Base-by-base conservation (phyloP, 2,113 vertebrate species). In the Calcarius ornatus region DNA sequence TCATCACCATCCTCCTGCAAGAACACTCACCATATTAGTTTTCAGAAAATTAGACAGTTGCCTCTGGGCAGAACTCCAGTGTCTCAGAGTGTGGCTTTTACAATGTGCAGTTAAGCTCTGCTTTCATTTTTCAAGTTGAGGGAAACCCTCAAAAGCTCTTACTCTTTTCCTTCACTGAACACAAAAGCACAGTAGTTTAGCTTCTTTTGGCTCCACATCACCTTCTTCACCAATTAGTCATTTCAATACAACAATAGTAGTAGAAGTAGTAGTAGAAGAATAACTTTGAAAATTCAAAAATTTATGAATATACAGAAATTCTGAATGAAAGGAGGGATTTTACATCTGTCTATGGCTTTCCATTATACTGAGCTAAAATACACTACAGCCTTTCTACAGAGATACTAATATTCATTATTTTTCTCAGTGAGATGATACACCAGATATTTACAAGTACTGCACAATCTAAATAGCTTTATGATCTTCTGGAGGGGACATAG, bases 1-100 rank as follows among this genome's bases (percentile, higher is more conserved):
- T 92, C 87, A 57, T 98, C 97, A 35, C 38, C 93, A 96, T 98
- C 97, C 78, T 97, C 97, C 97, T 98, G 94, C 42, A 96, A 88
- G 56, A 78, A 54, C 6, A 31, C 35, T 83, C 57, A 91, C 18
- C 85, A 33, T 69, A 79, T 64, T 37, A 57, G 53, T 71, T 94
- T 84, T 66, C 57, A 82, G 66, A 69, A 92, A 81, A 89, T 79
- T 54, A 79, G 25, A 42, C n/a, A 37, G n/a, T 59, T 0, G 0
- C 11, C 50, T 77, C 81, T 59, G 48, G 40, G 66, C 45, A 87
- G n/a, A 92, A 50, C n/a, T 94, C 75, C 81, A 85, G 33, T 63
- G 40, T 65, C 38, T 87, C 68, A 43, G 42, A 69, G 30, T 14
- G 23, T 81, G 72, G 47, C 19, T 93, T 86, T 75, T 35, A 76